Evolutionary conservation across 2,888 invertebrate genomes (phyloP), one percentile per base, ranked within the genome.

Genomic region (Epirrhoe tristata): DNA sequence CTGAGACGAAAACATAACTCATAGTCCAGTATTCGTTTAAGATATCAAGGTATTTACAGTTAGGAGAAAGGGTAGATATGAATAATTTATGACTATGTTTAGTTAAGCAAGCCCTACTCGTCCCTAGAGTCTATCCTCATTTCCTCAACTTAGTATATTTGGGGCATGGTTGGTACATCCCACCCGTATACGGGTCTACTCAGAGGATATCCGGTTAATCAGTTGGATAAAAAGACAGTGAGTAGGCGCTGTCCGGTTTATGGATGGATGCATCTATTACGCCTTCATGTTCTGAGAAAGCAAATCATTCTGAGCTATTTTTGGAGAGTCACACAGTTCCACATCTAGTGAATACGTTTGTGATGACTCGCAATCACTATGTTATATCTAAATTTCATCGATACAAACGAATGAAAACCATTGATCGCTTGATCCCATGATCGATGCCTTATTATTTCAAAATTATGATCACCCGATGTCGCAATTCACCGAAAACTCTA

Each of bases 71-170:
- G 34, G 16, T 14, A 16, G 58, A 58, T 58, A 58, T 58, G 58
- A 58, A 58, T 58, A 51, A 58, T 58, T 58, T 52, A 58, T 52
- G 24, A 58, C 16, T 16, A 16, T 58, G 51, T 58, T 39, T 58
- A 51, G 50, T 58, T 36, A 58, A 51, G 48, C 56, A 58, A 43
- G 32, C 51, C 58, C 16, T 48, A 34, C 34, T 17, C 34, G 34
- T 58, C 50, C 58, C 58, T 50, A 34, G 34, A 31, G 17, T 48
- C 36, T 39, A 58, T 39, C 48, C 48, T 52, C 36, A 58, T 36
- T 39, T 39, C 32, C 50, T 58, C 51, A 51, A n/a, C 34, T 58
- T 52, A 58, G n/a, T 32, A 10, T 34, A 43, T 36, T 58, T 39
- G 51, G 58, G 58, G 39, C 51, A 51, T 56, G 24, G 43, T 6